These are phyloP conservation scores for Scytalopus superciliaris DNA, from an alignment of 2,113 vertebrate genomes.

Conservation along the genomic window DNA sequence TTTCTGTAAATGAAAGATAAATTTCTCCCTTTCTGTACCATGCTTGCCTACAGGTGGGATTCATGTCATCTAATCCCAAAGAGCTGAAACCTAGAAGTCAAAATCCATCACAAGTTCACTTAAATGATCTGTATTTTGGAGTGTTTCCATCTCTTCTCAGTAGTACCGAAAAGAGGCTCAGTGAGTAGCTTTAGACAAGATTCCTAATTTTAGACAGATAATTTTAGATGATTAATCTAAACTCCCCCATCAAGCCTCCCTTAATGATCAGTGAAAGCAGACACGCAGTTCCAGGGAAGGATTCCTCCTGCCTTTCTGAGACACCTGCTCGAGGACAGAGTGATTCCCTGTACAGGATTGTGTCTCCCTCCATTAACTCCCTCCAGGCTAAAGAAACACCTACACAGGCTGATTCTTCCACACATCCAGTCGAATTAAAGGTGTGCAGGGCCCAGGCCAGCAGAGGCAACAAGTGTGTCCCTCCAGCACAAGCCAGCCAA, in stretches of 20 bases:
- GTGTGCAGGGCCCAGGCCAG: not conserved
- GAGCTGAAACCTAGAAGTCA: not conserved
- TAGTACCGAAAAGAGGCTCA: not conserved
- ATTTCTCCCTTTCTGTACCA: not conserved
- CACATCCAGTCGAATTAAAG: not conserved
- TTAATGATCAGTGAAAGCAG: not conserved
- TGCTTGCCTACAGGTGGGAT: not conserved
- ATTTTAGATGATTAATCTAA: constrained; percentile 3
- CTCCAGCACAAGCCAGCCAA: not conserved
- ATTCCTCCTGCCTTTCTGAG: not conserved
- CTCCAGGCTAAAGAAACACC: not conserved
- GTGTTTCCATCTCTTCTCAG: not conserved
- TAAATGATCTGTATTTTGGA: not conserved
- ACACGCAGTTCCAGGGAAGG: not conserved
- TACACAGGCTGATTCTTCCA: not conserved
- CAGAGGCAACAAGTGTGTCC: not conserved
- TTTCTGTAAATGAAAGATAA: not conserved
- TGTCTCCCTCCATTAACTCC: not conserved
- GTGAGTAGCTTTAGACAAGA: not conserved
- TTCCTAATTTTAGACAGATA: not conserved
- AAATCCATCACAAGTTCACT: not conserved
- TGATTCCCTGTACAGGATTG: not conserved
- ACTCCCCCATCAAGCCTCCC: not conserved
- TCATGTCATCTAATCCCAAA: not conserved
- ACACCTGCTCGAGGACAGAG: not conserved